Conservation (phyloP, 92 coral and sea anemone species). For the Parazoanthus swiftii region DNA sequence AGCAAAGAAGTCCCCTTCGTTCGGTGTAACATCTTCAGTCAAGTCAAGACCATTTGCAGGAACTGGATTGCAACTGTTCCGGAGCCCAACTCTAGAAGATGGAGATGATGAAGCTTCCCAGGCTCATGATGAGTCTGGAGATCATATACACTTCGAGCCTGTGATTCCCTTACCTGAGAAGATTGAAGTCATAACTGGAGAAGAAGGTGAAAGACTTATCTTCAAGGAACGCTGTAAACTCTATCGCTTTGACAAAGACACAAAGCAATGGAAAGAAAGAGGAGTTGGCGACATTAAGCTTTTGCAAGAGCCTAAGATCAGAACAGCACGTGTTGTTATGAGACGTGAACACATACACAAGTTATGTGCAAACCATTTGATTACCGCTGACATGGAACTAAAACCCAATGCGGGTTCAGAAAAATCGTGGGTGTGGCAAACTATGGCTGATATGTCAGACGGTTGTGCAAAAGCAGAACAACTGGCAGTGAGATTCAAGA, state of each 20-base stretch:
- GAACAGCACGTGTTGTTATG: conserved; percentile 85
- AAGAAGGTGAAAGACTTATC: conserved; percentile 81
- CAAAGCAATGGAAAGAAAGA: conserved; percentile 90
- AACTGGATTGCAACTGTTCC: conserved; percentile 55
- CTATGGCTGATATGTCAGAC: conserved; percentile 85
- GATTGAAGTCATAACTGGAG: conserved; percentile 76
- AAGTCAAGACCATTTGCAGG: conserved; percentile 43
- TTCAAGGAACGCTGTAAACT: conserved; percentile 84
- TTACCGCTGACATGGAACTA: conserved; percentile 84
- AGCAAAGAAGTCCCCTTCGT: conserved; percentile 46
- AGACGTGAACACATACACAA: conserved; percentile 85
- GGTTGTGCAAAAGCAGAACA: conserved; percentile 79
- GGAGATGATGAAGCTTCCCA: conserved; percentile 63
- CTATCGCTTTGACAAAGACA: conserved; percentile 72
- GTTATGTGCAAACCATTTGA: conserved; percentile 92
- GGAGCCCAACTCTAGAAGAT: conserved; percentile 19
- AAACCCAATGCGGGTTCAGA: conserved; percentile 79
- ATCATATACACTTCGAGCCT: conserved; percentile 77
- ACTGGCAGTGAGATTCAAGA: conserved; percentile 86
- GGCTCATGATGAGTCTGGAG: conserved; percentile 44
- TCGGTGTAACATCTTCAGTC: neutral
- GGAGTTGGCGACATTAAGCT: conserved; percentile 94
- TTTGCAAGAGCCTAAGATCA: conserved; percentile 57
- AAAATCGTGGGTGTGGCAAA: conserved; percentile 92
- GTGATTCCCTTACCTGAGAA: conserved; percentile 86